These are phyloP conservation scores for Clunio marinus DNA, from an alignment of 2,888 invertebrate genomes.

Conservation along the genomic window DNA sequence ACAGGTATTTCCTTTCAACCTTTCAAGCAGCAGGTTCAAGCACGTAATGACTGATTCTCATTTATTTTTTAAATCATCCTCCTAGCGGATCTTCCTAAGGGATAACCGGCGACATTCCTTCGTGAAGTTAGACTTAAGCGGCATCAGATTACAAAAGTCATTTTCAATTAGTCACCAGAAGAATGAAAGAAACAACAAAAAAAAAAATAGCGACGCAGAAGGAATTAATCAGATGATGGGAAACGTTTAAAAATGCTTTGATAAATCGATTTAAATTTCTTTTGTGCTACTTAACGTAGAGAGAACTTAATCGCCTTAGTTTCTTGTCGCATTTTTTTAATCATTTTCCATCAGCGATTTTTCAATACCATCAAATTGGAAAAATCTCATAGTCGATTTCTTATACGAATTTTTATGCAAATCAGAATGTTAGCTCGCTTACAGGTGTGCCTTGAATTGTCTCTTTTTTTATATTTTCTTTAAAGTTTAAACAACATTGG, in stretches of 20 bases:
- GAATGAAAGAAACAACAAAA: neutral
- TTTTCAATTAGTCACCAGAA: slow-evolving; percentile 24
- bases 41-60: neutral
- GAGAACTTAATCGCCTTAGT: neutral
- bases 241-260: neutral
- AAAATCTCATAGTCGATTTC: no score
- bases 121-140: neutral
- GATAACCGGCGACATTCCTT: neutral
- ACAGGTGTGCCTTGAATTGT: neutral
- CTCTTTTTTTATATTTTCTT: neutral
- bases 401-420: slow-evolving; percentile 11
- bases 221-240: neutral
- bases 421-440: neutral
- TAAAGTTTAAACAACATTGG: neutral
- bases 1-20: slow-evolving; percentile 6
- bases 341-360: neutral
- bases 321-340: neutral
- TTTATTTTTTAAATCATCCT: neutral
- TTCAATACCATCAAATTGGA: no score
- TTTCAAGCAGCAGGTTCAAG: neutral
- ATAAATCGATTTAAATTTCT: neutral
- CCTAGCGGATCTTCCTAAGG: neutral
- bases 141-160: slow-evolving; percentile 15
- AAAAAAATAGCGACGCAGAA: neutral
- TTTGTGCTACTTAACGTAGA: neutral